Conservation (phyloP, 2,113 vertebrate genomes). For the Sitta europaea region DNA sequence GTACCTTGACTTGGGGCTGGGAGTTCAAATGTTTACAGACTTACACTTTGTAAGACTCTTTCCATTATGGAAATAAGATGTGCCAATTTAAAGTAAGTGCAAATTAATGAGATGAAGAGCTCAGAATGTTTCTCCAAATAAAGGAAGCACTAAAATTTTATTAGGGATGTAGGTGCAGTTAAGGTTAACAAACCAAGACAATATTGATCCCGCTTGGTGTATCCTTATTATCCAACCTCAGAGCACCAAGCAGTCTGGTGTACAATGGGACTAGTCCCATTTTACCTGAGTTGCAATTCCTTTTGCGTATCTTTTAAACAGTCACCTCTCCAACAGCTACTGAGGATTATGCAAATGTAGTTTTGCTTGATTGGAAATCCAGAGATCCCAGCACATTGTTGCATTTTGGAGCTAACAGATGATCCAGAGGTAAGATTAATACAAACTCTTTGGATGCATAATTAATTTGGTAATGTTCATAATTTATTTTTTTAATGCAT, state of each 20-base stretch:
- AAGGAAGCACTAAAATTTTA: conserved; percentile 17
- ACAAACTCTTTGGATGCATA: background rate
- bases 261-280: background rate
- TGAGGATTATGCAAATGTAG: background rate
- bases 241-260: background rate
- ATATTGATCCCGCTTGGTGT: background rate
- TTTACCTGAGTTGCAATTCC: background rate
- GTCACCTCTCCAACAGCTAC: background rate
- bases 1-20: background rate
- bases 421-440: background rate
- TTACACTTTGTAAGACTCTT: background rate
- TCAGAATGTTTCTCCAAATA: background rate
- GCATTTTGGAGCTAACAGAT: background rate
- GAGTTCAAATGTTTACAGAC: conserved; percentile 28
- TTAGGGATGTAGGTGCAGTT: background rate
- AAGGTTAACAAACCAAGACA: background rate
- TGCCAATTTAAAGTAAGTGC: conserved; percentile 18
- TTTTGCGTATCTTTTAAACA: background rate
- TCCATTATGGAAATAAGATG: background rate
- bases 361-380: background rate
- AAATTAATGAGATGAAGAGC: conserved; percentile 15
- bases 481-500: background rate
- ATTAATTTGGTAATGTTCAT: background rate
- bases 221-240: background rate
- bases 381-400: background rate